A percentile compares a stretch with the other conserved stretches of the same genome.
Evolutionary conservation across 2,888 invertebrate genomes (phyloP).

Genomic region (Zele albiditarsus): DNA sequence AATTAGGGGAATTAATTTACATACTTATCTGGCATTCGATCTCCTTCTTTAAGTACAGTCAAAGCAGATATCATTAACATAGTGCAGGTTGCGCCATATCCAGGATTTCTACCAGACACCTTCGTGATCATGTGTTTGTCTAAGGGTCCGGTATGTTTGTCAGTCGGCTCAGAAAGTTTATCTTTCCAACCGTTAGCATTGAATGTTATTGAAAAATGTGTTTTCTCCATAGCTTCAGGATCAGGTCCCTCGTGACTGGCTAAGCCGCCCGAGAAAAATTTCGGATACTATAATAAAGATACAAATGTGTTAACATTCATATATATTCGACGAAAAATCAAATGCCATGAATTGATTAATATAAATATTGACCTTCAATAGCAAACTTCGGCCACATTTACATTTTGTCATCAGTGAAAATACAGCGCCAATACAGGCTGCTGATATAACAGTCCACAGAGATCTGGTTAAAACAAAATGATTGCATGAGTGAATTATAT

Average conservation of each 20-base stretch:
- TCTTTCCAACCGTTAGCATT: constrained; percentile 87
- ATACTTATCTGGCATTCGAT: constrained; percentile 84
- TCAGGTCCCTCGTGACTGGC: constrained; percentile 81
- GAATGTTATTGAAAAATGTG: constrained; percentile 81
- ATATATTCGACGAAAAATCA: constrained; percentile 7
- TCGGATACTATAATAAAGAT: constrained; percentile 76
- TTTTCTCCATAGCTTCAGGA: constrained; percentile 76
- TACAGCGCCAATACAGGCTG: constrained; percentile 76
- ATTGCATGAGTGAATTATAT: background rate
- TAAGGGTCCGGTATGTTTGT: constrained; percentile 76
- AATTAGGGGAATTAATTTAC: constrained; percentile 56
- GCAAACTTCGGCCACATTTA: constrained; percentile 77
- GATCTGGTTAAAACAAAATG: constrained; percentile 73
- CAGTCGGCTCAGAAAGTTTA: constrained; percentile 75
- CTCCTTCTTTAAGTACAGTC: constrained; percentile 82
- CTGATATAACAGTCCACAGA: constrained; percentile 73
- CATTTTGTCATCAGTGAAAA: constrained; percentile 79
- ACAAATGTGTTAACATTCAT: constrained; percentile 1
- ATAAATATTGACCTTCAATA: constrained; percentile 75
- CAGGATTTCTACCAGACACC: constrained; percentile 83
- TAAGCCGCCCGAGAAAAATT: constrained; percentile 82
- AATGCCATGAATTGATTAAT: background rate
- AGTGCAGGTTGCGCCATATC: constrained; percentile 88
- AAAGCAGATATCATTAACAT: constrained; percentile 83
- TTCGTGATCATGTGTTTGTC: constrained; percentile 79